phyloP scores from a whole-genome alignment of 1,140 invertebrate genomes.

The Chironomus tepperi region DNA sequence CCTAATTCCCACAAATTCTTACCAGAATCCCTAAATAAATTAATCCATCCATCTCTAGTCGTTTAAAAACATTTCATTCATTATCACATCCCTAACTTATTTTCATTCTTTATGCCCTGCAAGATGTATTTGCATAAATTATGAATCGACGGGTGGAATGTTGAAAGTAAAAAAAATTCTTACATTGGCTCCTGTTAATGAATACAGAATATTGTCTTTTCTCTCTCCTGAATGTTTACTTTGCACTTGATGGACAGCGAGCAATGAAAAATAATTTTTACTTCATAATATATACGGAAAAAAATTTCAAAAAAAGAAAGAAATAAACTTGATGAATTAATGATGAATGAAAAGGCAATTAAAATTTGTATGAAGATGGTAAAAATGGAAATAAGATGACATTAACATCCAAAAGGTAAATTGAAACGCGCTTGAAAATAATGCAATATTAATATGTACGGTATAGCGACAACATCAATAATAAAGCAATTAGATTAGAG shows the following conservation, averaged over 20 bases:
- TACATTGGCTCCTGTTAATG: neutral
- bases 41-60: neutral
- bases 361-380: constrained; percentile 14
- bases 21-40: too few species aligned
- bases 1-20: too few species aligned
- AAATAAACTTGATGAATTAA: constrained; percentile 18
- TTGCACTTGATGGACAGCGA: constrained; percentile 16
- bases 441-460: constrained; percentile 9
- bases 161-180: neutral
- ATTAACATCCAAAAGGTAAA: constrained; percentile 14
- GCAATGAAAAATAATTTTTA: neutral
- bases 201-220: constrained; percentile 7
- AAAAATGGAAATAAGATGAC: constrained; percentile 13
- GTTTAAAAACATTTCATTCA: neutral
- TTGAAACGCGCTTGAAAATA: neutral
- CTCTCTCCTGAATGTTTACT: constrained; percentile 12
- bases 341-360: constrained; percentile 23
- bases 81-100: neutral
- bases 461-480: constrained; percentile 12
- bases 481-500: constrained; percentile 14
- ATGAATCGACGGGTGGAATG: constrained; percentile 11
- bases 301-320: neutral
- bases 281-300: neutral
- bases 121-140: constrained; percentile 22
- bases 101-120: neutral